phyloP scores from a whole-genome alignment of 2,888 invertebrate genomes.

The Osedax frankpressi region DNA sequence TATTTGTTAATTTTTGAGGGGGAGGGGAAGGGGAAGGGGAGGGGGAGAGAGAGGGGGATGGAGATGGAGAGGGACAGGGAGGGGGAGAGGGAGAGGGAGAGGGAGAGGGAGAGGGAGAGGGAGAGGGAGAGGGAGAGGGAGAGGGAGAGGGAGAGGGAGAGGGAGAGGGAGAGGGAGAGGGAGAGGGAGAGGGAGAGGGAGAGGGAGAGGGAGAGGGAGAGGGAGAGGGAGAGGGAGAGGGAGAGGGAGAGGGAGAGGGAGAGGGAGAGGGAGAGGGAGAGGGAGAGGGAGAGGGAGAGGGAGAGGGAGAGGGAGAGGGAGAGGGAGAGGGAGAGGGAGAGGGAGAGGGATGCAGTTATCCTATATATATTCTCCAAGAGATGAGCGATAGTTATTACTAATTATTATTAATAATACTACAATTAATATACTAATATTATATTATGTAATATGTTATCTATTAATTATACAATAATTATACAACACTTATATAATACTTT shows the following conservation, averaged over 20 bases:
- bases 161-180: not conserved
- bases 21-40: not conserved
- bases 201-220: not conserved
- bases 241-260: not conserved
- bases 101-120: not conserved
- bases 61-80: no score
- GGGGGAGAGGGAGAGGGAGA: not conserved
- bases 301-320: not conserved
- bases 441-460: no score
- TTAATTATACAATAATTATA: no score
- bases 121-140: not conserved
- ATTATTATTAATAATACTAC: no score
- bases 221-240: not conserved
- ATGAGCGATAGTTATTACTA: no score
- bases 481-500: no score
- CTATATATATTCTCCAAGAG: no score
- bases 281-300: not conserved
- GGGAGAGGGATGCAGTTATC: no score
- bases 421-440: no score
- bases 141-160: not conserved
- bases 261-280: not conserved
- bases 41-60: no score
- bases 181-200: not conserved
- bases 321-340: not conserved
- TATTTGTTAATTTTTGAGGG: no score